Percentiles rank a stretch among this genome's conserved stretches.
These are phyloP conservation scores for Cotesia chilonis DNA, from an alignment of 1,140 invertebrate species.

Conservation along the genomic window DNA sequence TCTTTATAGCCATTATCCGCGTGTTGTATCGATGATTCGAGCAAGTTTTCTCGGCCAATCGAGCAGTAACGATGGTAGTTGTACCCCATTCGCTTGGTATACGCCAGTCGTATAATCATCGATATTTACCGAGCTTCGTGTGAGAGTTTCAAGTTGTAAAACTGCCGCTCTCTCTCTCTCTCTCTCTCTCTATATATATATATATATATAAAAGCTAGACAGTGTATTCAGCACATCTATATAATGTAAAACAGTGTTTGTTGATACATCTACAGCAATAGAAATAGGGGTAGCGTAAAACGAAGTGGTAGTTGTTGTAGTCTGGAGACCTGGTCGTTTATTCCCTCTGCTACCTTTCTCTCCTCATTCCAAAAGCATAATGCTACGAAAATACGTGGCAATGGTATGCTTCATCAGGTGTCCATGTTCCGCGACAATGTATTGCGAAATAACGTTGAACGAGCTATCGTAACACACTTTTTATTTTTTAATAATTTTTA, in stretches of 20 bases:
- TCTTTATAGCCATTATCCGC: conserved; percentile 38
- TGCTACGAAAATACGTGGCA: conserved; percentile 17
- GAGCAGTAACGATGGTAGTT: conserved; percentile 38
- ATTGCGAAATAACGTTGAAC: conserved; percentile 7
- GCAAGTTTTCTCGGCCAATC: conserved; percentile 38
- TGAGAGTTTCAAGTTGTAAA: background rate
- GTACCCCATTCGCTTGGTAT: conserved; percentile 33
- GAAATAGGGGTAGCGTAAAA: too few species aligned
- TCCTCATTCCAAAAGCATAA: background rate
- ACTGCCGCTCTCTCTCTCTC: too few species aligned
- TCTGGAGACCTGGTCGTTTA: conserved; percentile 14
- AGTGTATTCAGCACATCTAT: too few species aligned
- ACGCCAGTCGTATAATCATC: conserved; percentile 35
- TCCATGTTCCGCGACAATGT: background rate
- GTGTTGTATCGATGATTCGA: conserved; percentile 37
- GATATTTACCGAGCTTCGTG: conserved; percentile 35
- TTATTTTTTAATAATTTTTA: too few species aligned
- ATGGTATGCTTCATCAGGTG: background rate
- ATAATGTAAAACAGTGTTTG: too few species aligned
- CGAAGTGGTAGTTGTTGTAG: background rate
- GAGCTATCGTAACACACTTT: too few species aligned
- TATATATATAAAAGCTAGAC: too few species aligned
- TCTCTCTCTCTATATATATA: too few species aligned
- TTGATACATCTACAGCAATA: too few species aligned
- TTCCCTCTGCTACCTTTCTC: background rate